Conservation (phyloP, 2,113 vertebrate species). For the Malurus alboscapulatus region DNA sequence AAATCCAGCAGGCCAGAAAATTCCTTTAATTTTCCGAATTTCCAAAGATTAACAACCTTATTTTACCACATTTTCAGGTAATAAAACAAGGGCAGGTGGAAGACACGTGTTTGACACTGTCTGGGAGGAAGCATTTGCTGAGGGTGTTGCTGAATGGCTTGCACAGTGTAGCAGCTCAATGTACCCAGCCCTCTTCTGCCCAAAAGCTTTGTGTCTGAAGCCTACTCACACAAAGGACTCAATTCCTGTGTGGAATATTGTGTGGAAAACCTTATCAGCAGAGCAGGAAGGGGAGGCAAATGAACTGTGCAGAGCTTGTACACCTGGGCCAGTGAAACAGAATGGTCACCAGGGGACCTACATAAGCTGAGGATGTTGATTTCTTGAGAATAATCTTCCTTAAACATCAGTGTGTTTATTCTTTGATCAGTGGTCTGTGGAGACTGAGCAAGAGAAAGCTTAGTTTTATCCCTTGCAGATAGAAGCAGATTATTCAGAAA, state of each 20-base stretch:
- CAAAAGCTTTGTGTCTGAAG: background rate
- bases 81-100: background rate
- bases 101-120: fast-evolving
- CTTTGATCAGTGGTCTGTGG: background rate
- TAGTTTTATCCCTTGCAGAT: background rate
- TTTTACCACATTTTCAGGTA: background rate
- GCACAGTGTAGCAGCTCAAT: background rate
- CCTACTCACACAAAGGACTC: background rate
- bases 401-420: background rate
- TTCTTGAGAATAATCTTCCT: background rate
- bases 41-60: background rate
- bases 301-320: background rate
- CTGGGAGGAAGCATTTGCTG: background rate
- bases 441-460: background rate
- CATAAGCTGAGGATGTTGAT: background rate
- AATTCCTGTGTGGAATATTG: background rate
- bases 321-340: background rate
- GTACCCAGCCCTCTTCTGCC: background rate
- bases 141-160: background rate
- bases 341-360: background rate
- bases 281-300: background rate
- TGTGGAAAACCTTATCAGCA: background rate
- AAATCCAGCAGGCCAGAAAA: background rate
- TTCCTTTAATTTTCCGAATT: background rate
- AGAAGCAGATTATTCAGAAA: background rate